Base-by-base conservation (phyloP, 2,888 invertebrate species). In the Sarcophaga subvicina region DNA sequence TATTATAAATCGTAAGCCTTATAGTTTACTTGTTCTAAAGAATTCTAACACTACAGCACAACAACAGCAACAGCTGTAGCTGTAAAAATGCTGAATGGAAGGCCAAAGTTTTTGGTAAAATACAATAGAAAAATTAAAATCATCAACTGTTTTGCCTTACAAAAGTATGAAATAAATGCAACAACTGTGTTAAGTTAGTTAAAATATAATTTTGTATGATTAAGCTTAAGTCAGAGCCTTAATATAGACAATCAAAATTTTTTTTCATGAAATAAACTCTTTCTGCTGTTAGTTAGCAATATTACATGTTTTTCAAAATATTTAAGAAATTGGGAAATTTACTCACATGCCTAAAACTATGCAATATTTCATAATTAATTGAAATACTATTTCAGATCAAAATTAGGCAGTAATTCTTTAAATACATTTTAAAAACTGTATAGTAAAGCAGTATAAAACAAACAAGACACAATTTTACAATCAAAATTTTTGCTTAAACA, bases 1-100 rank as follows among this genome's bases (percentile, higher is more conserved):
- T 64, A 63, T 83, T 80, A 76, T 63, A 80, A 80, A 77, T 67
- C 62, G 49, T 25, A 69, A 71, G 75, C 47, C 69, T 63, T 73
- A 64, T 66, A 71, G 66, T 54, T 75, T 64, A 75, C 66, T 62
- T 64, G 47, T 22, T 20, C n/a, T 11, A 49, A 49, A 37, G 37
- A 49, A 14, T 49, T 14, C 4, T 4, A 14, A 49, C 49, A 49
- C 49, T 49, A 49, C 10, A 49, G 14, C 11, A 49, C 12, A 49
- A 49, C 12, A 49, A 49, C 11, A 49, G 11, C 49, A 49, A 49
- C 54, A 54, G 54, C 12, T 10, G 17, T 10, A 67, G 27, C 45
- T 27, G 17, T 8, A 64, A 72, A 60, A 5, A 25, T 64, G 64
- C 27, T 27, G 25, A 0, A 8, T 12, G 11, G 1, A 63, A 63